Base-by-base conservation (phyloP, 2,888 invertebrate species). In the Standfussiana lucernea region DNA sequence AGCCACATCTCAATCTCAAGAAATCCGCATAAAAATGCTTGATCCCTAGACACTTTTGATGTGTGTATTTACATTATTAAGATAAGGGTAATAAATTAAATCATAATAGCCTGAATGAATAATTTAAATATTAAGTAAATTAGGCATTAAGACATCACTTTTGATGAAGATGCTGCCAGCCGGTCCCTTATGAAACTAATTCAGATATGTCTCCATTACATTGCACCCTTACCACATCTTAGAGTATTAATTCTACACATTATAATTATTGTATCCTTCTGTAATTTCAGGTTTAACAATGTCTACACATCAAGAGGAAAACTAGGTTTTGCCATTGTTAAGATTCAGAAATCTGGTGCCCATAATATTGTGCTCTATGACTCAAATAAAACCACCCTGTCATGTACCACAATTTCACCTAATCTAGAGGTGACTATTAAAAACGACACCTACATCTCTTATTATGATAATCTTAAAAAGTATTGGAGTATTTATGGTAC, bases 321-420 rank as follows among this genome's bases (percentile, higher is more conserved):
- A 88, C 80, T 96, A 66, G 96, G 96, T 21, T 94, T 96, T 91
- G 96, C 95, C n/a, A 90, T 96, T 72, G 77, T 96, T 72, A 95
- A 94, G 89, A 88, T 91, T 40, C 77, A 90, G 5, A 94, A 93
- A 88, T 90, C 90, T 83, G 90, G 89, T 76, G 81, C 77, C 75
- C 89, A 93, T 82, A 93, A 93, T 81, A 92, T 96, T 71, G 86
- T 96, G 42, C 89, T 96, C 4, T 96, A 96, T 92, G 94, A 95
- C 84, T 92, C 94, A 8, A 94, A 93, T 79, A 96, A 96, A 92
- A 88, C 86, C 37, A 94, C 95, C 59, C 77, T 96, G 65, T 96
- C 96, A 28, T 91, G 89, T 86, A 89, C 93, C 67, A 90, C 90
- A 71, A 82, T 95, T 56, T 88, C 92, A 75, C 72, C 90, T 64